Evolutionary conservation across 2,797 vertebrate species (phyloP).

Genomic region (Tangara arthus): DNA sequence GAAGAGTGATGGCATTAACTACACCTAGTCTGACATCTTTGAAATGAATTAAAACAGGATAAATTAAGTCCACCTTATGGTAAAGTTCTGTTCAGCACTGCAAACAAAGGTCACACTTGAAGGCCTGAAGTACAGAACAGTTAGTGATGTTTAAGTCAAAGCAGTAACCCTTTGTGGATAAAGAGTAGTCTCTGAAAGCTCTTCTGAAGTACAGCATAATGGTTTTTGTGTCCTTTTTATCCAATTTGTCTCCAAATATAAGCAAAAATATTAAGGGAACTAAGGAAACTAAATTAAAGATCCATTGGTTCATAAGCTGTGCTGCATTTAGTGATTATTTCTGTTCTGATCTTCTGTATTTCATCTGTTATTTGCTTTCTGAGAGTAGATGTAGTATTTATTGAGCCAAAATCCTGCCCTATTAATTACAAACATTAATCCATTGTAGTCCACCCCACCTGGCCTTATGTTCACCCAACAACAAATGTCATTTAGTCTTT

Average conservation of each 20-base stretch:
- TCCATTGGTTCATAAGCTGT: background rate
- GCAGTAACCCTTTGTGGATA: background rate
- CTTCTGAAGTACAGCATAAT: background rate
- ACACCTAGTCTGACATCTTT: background rate
- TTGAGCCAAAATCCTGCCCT: background rate
- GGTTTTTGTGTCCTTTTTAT: background rate
- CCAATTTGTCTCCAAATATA: background rate
- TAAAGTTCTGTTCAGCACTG: background rate
- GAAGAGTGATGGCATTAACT: background rate
- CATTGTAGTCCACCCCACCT: fast-evolving
- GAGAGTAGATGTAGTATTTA: background rate
- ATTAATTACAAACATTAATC: background rate
- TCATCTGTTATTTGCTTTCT: background rate
- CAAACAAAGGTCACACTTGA: background rate
- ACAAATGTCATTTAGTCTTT: background rate
- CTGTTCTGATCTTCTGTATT: background rate
- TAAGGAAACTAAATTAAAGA: background rate
- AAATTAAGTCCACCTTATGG: background rate
- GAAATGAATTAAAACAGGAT: background rate
- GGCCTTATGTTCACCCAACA: background rate
- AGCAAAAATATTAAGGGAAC: background rate
- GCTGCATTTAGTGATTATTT: background rate
- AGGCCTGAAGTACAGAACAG: background rate
- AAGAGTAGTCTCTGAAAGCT: background rate
- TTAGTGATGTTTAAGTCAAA: background rate